Conservation (phyloP, 2,888 invertebrate genomes). For the Drosophila leonis region DNA sequence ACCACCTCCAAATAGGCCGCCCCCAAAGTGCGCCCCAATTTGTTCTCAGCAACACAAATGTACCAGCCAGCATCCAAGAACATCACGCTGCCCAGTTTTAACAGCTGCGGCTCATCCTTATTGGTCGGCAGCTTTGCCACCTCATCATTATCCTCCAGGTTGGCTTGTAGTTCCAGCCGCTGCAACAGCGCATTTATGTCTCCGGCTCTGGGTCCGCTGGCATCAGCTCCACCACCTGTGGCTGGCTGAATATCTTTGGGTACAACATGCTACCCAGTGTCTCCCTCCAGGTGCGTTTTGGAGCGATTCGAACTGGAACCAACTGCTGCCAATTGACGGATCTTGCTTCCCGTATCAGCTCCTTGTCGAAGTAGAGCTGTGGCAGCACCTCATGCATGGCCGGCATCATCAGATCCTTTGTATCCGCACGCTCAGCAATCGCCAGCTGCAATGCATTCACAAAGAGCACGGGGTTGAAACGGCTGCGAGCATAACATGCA, state of each 20-base stretch:
- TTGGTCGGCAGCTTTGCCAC: slow-evolving; percentile 53
- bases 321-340: slow-evolving; percentile 61
- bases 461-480: slow-evolving; percentile 91
- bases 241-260: not conserved
- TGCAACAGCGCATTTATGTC: slow-evolving; percentile 44
- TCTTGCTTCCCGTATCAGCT: slow-evolving; percentile 58
- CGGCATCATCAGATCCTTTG: slow-evolving; percentile 88
- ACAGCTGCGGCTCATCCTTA: slow-evolving; percentile 88
- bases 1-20: slow-evolving; percentile 92
- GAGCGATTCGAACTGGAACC: slow-evolving; percentile 19
- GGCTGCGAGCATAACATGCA: slow-evolving; percentile 88
- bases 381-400: slow-evolving; percentile 92
- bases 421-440: slow-evolving; percentile 88
- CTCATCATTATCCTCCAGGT: slow-evolving; percentile 2
- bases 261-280: slow-evolving; percentile 18
- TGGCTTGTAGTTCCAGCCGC: slow-evolving; percentile 16
- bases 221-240: slow-evolving; percentile 4
- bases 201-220: slow-evolving; percentile 29
- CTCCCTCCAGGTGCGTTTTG: slow-evolving; percentile 50
- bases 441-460: slow-evolving; percentile 89
- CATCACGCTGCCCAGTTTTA: slow-evolving; percentile 93
- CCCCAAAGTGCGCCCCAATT: slow-evolving; percentile 91
- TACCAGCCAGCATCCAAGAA: slow-evolving; percentile 97
- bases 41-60: slow-evolving; percentile 96
- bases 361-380: slow-evolving; percentile 89